Base-by-base conservation (phyloP, 2,888 invertebrate species). In the Julus scandinavius region DNA sequence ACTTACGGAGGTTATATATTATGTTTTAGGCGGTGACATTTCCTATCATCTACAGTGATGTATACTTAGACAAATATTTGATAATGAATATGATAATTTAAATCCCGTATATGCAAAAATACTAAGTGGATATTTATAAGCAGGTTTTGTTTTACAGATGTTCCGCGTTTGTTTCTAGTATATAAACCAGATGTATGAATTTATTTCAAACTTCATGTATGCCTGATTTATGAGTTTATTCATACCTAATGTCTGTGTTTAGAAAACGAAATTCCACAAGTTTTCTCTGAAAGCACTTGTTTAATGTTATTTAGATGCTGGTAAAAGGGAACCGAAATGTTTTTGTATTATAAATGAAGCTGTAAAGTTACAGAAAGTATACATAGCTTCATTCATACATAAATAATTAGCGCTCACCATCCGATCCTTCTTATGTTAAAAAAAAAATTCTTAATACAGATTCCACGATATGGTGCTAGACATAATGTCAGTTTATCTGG, bases 201-300 rank as follows among this genome's bases (percentile, higher is more conserved):
- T 72, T 29, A 72, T 29, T 72, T 29, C 5, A 9, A 9, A 72
- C 29, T 72, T 20, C 72, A 11, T 72, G 72, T 2, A 72, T 72
- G 72, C 72, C 2, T 11, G 29, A 72, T 72, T 72, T 72, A 72
- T 72, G 72, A 29, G 72, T 72, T 72, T 72, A 72, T 72, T 72
- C 72, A 72, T 72, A 72, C 72, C 72, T 72, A 72, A 72, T 72
- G 72, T 72, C 72, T 72, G 72, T 72, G 72, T 72, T 72, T 72
- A 72, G 29, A 6, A 72, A 20, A 72, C 29, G 29, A 72, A 72
- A 72, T 72, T 9, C 72, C 29, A 72, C 29, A 9, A 17, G 29
- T 72, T 72, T 72, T 20, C 11, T 72, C 29, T 29, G 72, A 63
- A n/a, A n/a, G 29, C 72, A 11, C 9, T 72, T 72, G 72, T 72